Evolutionary conservation across 2,797 vertebrate species (phyloP), one percentile per base, ranked within the genome.

Genomic region (Hirundo rustica): DNA sequence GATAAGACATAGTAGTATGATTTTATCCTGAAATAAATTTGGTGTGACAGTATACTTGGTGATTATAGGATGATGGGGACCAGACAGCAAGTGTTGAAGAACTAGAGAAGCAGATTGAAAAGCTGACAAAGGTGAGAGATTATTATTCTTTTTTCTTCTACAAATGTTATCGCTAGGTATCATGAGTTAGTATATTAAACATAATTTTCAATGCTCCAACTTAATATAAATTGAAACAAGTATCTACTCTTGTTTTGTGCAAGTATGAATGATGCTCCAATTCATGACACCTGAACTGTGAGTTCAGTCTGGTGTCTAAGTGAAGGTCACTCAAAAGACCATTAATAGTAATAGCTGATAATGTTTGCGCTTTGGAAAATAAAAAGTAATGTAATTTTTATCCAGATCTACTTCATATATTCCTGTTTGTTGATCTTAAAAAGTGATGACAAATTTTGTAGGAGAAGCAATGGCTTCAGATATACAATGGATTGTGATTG

Each of bases 31-130:
- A 81, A 95, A 89, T 87, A 83, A 96, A 81, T 88, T 42, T 64
- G 53, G 27, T 30, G 0, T 95, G n/a, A 81, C 42, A 15, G 29
- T 97, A 6, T 93, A 32, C 96, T 95, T 97, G 54, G 96, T 97
- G 38, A 97, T 74, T 84, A 27, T 86, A 99, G 99, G 99, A 99
- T 87, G 99, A 99, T 92, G 98, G 98, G 45, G 98, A 98, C 86
- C 98, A 99, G 96, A 93, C 98, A 85, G 98, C 98, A 96, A 99
- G 98, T 89, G 98, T 99, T 81, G 99, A 99, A 95, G 99, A 99
- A 81, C 97, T 99, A 68, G 99, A 99, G 97, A 99, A 98, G 93
- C 98, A 99, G 92, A 99, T 99, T 20, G 99, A 99, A 92, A 99
- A 99, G 96, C 97, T 98, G 81, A 98, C 98, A 84, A 99, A 99